These are phyloP conservation scores for Buathra laborator DNA, from an alignment of 2,888 invertebrate species.

Conservation along the genomic window DNA sequence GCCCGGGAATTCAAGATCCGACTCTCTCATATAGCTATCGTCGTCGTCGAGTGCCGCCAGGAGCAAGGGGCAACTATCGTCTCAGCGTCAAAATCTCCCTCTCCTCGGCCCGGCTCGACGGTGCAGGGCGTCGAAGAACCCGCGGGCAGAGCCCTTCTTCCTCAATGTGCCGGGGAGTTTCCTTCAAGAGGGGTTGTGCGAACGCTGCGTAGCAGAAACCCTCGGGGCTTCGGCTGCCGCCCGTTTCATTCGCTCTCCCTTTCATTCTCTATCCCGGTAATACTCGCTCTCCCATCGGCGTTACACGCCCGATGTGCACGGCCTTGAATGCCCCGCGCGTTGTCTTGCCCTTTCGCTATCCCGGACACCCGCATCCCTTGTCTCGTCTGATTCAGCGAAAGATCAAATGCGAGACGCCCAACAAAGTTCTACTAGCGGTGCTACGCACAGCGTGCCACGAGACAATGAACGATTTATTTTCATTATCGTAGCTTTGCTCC, in stretches of 20 bases:
- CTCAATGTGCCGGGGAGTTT: slow-evolving; percentile 33
- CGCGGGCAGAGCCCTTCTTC: slow-evolving; percentile 9
- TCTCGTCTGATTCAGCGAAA: slow-evolving; percentile 71
- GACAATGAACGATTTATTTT: slow-evolving; percentile 76
- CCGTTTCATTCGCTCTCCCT: slow-evolving; percentile 26
- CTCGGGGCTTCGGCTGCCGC: slow-evolving; percentile 62
- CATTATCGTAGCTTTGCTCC: slow-evolving; percentile 70
- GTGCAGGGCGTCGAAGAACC: slow-evolving; percentile 9
- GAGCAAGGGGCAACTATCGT: slow-evolving; percentile 57
- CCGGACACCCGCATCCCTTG: slow-evolving; percentile 17
- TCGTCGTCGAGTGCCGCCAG: slow-evolving; percentile 53
- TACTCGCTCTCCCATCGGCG: slow-evolving; percentile 52
- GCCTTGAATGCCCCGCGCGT: slow-evolving; percentile 20
- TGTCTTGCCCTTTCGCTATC: slow-evolving; percentile 9
- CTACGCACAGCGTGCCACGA: slow-evolving; percentile 4
- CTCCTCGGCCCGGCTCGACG: slow-evolving; percentile 24
- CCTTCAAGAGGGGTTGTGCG: slow-evolving; percentile 37
- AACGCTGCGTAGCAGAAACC: slow-evolving; percentile 55
- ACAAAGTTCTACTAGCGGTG: slow-evolving; percentile 14
- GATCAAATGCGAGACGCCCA: slow-evolving; percentile 73
- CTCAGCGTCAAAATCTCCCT: slow-evolving; percentile 49
- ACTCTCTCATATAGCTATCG: slow-evolving; percentile 37
- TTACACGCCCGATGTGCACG: slow-evolving; percentile 23
- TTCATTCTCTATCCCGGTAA: slow-evolving; percentile 34
- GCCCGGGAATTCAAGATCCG: slow-evolving; percentile 50